Percentiles rank a stretch among this genome's conserved stretches.
phyloP scores from a whole-genome alignment of 2,888 invertebrate species.

The Ophion ellenae region DNA sequence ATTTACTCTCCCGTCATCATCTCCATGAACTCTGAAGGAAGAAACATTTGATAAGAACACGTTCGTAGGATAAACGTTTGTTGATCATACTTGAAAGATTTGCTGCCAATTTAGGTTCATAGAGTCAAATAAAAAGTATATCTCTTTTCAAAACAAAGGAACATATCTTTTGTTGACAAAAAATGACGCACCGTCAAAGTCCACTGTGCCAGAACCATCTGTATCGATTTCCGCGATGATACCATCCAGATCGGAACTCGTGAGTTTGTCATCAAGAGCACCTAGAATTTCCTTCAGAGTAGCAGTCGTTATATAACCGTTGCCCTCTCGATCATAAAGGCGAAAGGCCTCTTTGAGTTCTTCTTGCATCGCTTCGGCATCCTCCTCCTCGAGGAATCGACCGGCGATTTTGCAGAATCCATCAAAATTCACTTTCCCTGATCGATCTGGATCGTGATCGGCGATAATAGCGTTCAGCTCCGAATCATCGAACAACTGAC shows the following conservation, averaged over 20 bases:
- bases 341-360: conserved; percentile 99
- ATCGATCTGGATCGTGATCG: conserved; percentile 96
- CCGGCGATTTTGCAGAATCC: conserved; percentile 96
- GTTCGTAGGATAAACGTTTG: neutral
- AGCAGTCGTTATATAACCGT: conserved; percentile 96
- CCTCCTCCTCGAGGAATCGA: conserved; percentile 97
- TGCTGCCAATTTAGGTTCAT: neutral
- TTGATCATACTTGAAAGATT: neutral
- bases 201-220: conserved; percentile 99
- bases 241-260: conserved; percentile 96
- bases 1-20: conserved; percentile 96
- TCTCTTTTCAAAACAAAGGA: neutral
- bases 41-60: neutral
- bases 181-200: conserved; percentile 93
- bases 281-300: conserved; percentile 96
- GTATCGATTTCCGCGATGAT: conserved; percentile 99
- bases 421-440: conserved; percentile 97
- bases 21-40: conserved; percentile 93
- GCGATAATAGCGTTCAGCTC: conserved; percentile 95
- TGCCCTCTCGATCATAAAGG: conserved; percentile 98
- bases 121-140: neutral
- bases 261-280: conserved; percentile 96
- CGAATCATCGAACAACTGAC: conserved; percentile 96
- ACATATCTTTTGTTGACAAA: neutral
- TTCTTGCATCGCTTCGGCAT: conserved; percentile 97